A percentile compares a stretch with the other conserved stretches of the same genome.
Evolutionary conservation across 2,797 vertebrate genomes (phyloP).

Genomic region (Falco biarmicus): DNA sequence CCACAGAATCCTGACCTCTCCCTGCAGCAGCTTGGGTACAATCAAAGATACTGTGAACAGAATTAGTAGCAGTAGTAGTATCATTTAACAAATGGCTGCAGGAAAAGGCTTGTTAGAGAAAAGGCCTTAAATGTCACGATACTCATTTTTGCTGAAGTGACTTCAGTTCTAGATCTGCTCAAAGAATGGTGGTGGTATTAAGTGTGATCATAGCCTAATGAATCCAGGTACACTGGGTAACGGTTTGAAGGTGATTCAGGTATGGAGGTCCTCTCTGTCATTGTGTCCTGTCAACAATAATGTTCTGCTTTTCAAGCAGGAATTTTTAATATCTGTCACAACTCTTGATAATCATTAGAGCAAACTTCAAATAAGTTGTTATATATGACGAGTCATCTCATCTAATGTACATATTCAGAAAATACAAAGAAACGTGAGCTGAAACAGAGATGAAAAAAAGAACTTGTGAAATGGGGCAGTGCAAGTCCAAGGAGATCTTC

Average conservation of each 20-base stretch:
- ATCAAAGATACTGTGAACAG: neutral
- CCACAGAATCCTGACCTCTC: neutral
- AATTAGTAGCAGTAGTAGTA: neutral
- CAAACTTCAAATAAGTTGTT: neutral
- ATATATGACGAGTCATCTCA: neutral
- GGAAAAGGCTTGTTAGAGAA: neutral
- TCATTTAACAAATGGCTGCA: neutral
- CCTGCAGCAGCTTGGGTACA: neutral
- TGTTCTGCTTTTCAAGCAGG: neutral
- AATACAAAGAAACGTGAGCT: neutral
- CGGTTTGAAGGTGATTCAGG: neutral
- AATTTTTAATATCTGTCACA: constrained; percentile 2
- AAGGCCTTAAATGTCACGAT: neutral
- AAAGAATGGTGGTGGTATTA: neutral
- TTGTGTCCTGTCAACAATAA: neutral
- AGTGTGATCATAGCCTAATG: neutral
- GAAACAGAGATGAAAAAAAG: neutral
- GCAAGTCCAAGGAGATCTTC: neutral
- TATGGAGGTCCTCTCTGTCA: neutral
- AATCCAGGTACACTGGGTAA: neutral
- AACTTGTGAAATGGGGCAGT: neutral
- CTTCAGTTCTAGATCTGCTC: neutral
- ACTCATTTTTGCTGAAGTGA: neutral
- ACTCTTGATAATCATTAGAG: neutral
- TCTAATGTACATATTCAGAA: neutral